phyloP scores from a whole-genome alignment of 1,140 invertebrate genomes.

The Stegodyphus mimosarum region DNA sequence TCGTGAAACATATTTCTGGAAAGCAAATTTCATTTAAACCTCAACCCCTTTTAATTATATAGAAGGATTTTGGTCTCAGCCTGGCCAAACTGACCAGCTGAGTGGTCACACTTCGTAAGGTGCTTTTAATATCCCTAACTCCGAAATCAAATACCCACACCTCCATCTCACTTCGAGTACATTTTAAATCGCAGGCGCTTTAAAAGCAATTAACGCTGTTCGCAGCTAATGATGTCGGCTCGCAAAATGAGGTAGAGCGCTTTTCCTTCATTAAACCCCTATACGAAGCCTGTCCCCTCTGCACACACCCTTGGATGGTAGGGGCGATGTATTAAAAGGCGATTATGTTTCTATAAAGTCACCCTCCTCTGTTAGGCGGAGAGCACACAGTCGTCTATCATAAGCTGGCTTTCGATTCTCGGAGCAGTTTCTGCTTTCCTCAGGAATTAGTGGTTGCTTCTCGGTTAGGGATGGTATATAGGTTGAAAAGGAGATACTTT shows the following conservation, averaged over 20 bases:
- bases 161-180: not conserved
- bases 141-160: conserved; percentile 11
- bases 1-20: no score
- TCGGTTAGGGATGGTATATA: not conserved
- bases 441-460: not conserved
- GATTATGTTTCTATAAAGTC: conserved; percentile 60
- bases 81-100: no score
- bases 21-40: no score
- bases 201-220: conserved; percentile 52
- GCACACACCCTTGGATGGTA: not conserved
- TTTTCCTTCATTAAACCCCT: conserved; percentile 43
- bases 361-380: conserved; percentile 3
- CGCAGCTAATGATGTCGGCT: conserved; percentile 44
- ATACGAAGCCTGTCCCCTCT: not conserved
- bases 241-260: conserved; percentile 21
- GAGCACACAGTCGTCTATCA: conserved; percentile 44
- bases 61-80: no score
- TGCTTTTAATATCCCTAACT: conserved; percentile 3
- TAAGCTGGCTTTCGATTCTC: not conserved
- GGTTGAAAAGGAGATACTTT: not conserved
- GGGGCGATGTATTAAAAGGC: conserved; percentile 50
- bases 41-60: no score
- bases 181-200: conserved; percentile 46
- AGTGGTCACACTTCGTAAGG: not conserved
- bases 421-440: not conserved